Evolutionary conservation across 1,140 invertebrate species (phyloP), one percentile per base, ranked within the genome.

Genomic region (Zaprionus gabonicus): DNA sequence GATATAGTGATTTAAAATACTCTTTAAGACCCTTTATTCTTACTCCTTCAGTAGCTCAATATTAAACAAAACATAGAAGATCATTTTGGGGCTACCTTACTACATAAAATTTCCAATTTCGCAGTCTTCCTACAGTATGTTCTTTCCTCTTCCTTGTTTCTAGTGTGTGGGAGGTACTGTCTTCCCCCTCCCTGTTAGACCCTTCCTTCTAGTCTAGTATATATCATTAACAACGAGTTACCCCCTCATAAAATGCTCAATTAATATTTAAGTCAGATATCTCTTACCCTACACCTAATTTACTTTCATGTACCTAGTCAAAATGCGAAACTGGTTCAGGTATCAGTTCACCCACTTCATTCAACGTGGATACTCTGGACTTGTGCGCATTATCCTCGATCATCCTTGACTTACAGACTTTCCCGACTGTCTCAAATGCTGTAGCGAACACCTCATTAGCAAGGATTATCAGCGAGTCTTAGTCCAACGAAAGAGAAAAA

Each of bases 371-470:
- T 58, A 49, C 10, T 36, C 20, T 5, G n/a, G 20, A 62, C 25
- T 41, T 55, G 6, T 57, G 59, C 59, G 38, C 66, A 71, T 71
- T 59, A 73, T 77, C 44, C 59, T 53, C 64, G 64, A 81, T 88
- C 71, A 88, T 90, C 85, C 85, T 85, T 88, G 85, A 85, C 85
- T 88, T 90, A 72, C 44, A 51, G 85, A 90, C 76, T 85, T 76
- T 79, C 59, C 27, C 63, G 63, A 49, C 72, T 36, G 58, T 51
- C 67, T 68, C 44, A 41, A 34, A 53, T 64, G 38, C 27, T 62
- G 71, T 41, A 64, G 76, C 73, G 68, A 80, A 81, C 85, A 84
- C 78, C 84, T 88, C 85, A 88, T 88, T 88, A 88, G 81, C 78
- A 85, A 66, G 78, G 84, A 88, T 88, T 90, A 88, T 88, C 75